Conservation (phyloP, 2,888 invertebrate species). For the Itoplectis maculator region DNA sequence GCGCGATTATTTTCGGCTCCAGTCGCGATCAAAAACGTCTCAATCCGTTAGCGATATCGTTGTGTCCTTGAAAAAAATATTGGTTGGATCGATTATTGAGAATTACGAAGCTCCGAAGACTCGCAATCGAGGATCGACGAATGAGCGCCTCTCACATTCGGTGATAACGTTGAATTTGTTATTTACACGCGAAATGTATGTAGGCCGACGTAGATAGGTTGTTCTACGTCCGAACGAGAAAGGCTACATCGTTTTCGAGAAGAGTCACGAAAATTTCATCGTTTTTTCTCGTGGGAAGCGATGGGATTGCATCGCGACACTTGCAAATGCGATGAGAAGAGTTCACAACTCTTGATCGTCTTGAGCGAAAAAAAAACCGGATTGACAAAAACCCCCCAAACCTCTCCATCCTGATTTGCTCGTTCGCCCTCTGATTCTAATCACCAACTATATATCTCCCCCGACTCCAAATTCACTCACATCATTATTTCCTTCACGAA, state of each 20-base stretch:
- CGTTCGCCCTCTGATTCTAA: constrained; percentile 23
- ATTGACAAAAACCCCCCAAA: constrained; percentile 27
- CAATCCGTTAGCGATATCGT: neutral
- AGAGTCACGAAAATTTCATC: no score
- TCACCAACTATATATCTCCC: constrained; percentile 18
- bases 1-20: neutral
- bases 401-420: neutral
- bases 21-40: neutral
- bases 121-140: constrained; percentile 14
- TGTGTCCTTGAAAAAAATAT: neutral
- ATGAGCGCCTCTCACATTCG: constrained; percentile 33
- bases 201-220: constrained; percentile 22
- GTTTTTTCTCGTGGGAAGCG: no score
- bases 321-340: no score
- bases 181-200: constrained; percentile 35
- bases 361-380: constrained; percentile 47
- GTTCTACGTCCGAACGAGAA: constrained; percentile 40
- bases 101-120: constrained; percentile 9
- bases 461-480: constrained; percentile 20
- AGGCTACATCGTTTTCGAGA: constrained; percentile 32
- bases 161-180: constrained; percentile 36
- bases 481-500: constrained; percentile 25
- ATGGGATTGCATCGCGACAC: no score
- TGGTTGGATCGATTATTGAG: neutral
- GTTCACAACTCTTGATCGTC: no score